phyloP scores from a whole-genome alignment of 2,888 invertebrate genomes.

The Drosophila meridiana region DNA sequence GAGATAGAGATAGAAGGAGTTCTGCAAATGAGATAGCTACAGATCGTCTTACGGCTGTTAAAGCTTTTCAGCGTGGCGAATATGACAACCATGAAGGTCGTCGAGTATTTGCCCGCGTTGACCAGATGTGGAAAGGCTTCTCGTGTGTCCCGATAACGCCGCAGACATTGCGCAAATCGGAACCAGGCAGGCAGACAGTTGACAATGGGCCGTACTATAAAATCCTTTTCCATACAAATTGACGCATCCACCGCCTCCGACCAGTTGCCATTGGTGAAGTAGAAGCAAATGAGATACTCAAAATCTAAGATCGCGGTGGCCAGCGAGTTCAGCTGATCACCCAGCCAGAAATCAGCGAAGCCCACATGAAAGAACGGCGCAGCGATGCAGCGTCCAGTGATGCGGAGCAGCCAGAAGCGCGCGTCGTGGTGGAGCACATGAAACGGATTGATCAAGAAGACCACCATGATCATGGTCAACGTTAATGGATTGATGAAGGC shows the following conservation, averaged over 20 bases:
- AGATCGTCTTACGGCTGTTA: conserved; percentile 87
- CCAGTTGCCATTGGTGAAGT: conserved; percentile 92
- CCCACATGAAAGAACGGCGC: conserved; percentile 97
- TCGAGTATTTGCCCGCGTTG: conserved; percentile 99
- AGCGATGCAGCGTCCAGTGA: conserved; percentile 92
- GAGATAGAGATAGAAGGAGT: background rate
- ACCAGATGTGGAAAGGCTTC: conserved; percentile 98
- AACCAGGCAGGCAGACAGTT: conserved; percentile 98
- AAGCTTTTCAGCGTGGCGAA: conserved; percentile 90
- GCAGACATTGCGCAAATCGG: conserved; percentile 97
- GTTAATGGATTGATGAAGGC: conserved; percentile 96
- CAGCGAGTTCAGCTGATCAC: conserved; percentile 98
- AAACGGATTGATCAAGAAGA: conserved; percentile 96
- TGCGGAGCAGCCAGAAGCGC: conserved; percentile 96
- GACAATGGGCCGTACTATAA: conserved; percentile 93
- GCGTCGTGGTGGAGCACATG: conserved; percentile 96
- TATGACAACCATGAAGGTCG: conserved; percentile 97
- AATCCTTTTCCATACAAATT: conserved; percentile 89
- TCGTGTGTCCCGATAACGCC: conserved; percentile 96
- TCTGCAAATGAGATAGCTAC: background rate
- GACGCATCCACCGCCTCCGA: conserved; percentile 87
- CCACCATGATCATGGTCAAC: conserved; percentile 91
- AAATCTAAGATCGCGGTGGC: conserved; percentile 95
- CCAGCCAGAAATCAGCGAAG: conserved; percentile 99
- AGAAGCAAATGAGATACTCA: conserved; percentile 97